Conservation (phyloP, 53 echinoderm and acorn worm genomes). For the Actinopyga echinites region DNA sequence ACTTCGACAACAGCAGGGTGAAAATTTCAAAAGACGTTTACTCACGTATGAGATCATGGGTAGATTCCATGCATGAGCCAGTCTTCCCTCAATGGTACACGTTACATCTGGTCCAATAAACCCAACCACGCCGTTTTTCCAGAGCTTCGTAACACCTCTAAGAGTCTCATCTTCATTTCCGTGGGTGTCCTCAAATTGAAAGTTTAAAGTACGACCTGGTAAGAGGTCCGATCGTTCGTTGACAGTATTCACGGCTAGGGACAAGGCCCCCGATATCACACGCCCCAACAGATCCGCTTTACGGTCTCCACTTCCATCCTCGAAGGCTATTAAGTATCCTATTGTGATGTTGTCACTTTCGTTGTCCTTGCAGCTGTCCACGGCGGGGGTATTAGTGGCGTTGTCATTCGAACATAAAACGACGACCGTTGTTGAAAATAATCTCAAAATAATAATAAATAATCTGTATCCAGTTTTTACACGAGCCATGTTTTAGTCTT, state of each 20-base stretch:
- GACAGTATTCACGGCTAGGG: constrained; percentile 63
- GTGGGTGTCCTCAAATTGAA: constrained; percentile 55
- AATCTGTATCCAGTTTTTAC: no score
- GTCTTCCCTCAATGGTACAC: constrained; percentile 75
- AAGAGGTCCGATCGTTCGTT: constrained; percentile 66
- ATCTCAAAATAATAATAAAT: constrained; percentile 13
- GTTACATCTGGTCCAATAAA: constrained; percentile 89
- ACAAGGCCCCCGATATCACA: constrained; percentile 63
- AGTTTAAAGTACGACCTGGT: constrained; percentile 58
- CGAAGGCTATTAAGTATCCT: constrained; percentile 44
- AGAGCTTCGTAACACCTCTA: constrained; percentile 62
- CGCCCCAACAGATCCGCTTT: constrained; percentile 3
- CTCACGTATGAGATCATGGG: constrained; percentile 96
- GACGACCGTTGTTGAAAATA: background rate
- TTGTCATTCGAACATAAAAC: background rate
- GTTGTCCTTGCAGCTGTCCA: background rate
- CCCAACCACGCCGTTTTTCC: constrained; percentile 71
- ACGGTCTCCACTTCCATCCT: background rate
- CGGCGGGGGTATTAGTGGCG: background rate
- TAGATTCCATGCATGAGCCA: constrained; percentile 89
- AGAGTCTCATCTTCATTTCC: constrained; percentile 67
- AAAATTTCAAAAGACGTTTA: background rate
- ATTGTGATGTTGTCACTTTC: background rate
- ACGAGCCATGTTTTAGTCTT: no score
- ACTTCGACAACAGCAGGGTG: no score